Percentiles rank a stretch among this genome's conserved stretches.
These are phyloP conservation scores for Platycnemis pennipes DNA, from an alignment of 2,888 invertebrate species.

Conservation along the genomic window DNA sequence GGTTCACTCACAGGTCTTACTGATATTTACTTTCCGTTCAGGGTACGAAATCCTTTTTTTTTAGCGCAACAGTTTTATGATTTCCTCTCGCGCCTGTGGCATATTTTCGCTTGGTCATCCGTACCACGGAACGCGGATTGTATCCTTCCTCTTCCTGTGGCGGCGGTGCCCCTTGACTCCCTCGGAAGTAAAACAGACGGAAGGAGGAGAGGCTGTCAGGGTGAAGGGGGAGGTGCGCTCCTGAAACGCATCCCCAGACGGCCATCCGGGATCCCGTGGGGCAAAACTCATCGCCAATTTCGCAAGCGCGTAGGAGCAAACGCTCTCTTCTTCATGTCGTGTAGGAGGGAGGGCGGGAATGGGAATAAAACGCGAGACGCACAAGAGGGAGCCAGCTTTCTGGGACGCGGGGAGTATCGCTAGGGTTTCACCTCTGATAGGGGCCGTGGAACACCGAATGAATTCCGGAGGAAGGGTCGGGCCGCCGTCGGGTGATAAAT, in stretches of 20 bases:
- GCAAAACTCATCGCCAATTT: constrained; percentile 53
- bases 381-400: not conserved
- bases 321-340: not conserved
- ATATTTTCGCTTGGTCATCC: not conserved
- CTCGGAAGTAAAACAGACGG: not conserved
- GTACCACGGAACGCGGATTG: too few species aligned
- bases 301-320: not conserved
- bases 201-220: not conserved
- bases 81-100: not conserved
- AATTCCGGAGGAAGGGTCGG: constrained; percentile 24
- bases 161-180: not conserved
- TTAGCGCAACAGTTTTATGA: too few species aligned
- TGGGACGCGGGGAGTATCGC: constrained; percentile 21
- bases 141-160: too few species aligned
- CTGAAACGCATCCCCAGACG: constrained; percentile 7
- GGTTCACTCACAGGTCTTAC: too few species aligned
- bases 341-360: not conserved
- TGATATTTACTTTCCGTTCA: too few species aligned
- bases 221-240: too few species aligned
- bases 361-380: not conserved
- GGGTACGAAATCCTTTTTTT: too few species aligned
- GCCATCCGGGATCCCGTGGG: not conserved
- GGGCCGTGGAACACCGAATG: constrained; percentile 12
- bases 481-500: constrained; percentile 30
- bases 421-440: constrained; percentile 15